phyloP scores from a whole-genome alignment of 2,797 vertebrate genomes.

The Silurus lanzhouensis region DNA sequence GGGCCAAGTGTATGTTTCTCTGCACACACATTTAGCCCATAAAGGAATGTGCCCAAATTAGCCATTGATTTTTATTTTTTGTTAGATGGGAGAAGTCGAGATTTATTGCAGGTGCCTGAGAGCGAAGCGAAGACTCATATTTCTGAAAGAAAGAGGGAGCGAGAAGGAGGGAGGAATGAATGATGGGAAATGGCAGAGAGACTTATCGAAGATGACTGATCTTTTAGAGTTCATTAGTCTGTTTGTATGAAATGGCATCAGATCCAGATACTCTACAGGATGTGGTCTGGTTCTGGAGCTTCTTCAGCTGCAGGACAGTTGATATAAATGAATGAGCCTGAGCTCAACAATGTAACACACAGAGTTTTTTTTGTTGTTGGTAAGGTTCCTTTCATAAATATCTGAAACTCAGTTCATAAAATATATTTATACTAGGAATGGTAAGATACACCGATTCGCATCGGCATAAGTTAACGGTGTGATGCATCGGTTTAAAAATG shows the following conservation, averaged over 20 bases:
- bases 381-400: not conserved
- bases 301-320: constrained; percentile 42
- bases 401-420: too few relatives aligned
- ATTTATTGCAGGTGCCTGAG: constrained; percentile 64
- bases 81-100: constrained; percentile 57
- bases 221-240: constrained; percentile 59
- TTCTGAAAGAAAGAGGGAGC: constrained; percentile 37
- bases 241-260: constrained; percentile 58
- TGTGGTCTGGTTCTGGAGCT: constrained; percentile 37
- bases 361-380: not conserved
- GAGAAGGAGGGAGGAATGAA: constrained; percentile 52
- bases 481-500: too few relatives aligned
- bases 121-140: constrained; percentile 56
- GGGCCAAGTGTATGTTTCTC: not conserved
- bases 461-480: too few relatives aligned
- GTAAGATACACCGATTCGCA: too few relatives aligned
- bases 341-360: not conserved
- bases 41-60: constrained; percentile 63
- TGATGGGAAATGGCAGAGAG: constrained; percentile 40
- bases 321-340: constrained; percentile 31
- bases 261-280: not conserved
- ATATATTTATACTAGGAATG: too few relatives aligned
- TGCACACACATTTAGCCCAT: constrained; percentile 33
- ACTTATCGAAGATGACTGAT: constrained; percentile 49
- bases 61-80: constrained; percentile 69